phyloP scores from a whole-genome alignment of 2,113 vertebrate species.

The Fregetta grallaria region DNA sequence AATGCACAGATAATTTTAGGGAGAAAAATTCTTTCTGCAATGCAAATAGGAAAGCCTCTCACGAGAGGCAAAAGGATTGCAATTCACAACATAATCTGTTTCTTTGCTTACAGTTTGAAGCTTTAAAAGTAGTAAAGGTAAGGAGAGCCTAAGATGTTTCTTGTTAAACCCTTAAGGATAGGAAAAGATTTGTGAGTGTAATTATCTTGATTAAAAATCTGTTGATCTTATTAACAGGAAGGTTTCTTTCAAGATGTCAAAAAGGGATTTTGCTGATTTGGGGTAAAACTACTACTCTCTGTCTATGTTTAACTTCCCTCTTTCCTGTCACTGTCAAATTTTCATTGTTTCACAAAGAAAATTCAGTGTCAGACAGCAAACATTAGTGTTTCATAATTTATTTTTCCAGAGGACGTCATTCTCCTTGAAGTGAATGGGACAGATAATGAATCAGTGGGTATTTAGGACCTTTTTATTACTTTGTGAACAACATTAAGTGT shows the following conservation, averaged over 20 bases:
- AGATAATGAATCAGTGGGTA: background rate
- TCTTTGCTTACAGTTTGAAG: slow-evolving; percentile 17
- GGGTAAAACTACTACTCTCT: background rate
- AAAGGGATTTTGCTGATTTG: slow-evolving; percentile 34
- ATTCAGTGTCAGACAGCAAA: background rate
- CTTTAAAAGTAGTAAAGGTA: background rate
- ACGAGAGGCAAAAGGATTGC: background rate
- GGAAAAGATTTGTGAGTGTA: background rate
- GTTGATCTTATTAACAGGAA: background rate
- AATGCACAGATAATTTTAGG: background rate
- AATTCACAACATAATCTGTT: background rate
- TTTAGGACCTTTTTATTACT: background rate
- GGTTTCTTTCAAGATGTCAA: slow-evolving; percentile 25
- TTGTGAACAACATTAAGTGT: background rate
- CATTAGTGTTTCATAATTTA: background rate
- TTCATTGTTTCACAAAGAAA: background rate
- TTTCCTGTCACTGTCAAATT: background rate
- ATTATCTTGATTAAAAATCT: slow-evolving; percentile 35
- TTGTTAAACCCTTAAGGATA: slow-evolving; percentile 9
- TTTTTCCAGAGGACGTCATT: background rate
- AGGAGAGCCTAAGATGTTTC: slow-evolving; percentile 6
- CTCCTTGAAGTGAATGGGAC: background rate
- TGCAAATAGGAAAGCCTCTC: background rate
- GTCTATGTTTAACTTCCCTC: slow-evolving; percentile 5
- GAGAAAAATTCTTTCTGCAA: background rate